Evolutionary conservation across 2,113 vertebrate genomes (phyloP).

Genomic region (crab-eating macaque (Macaca fascicularis)): T2T-MFA8v1.1 NC_088385.1:117491501-117492000

Average conservation of each 20-base stretch:
- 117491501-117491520: background rate
- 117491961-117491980: no score
- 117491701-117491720: background rate
- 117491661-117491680: background rate
- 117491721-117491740: background rate
- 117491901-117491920: no score
- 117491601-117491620: background rate
- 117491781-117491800: background rate
- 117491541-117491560: background rate
- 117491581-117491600: background rate
- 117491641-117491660: constrained; percentile 11
- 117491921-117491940: no score
- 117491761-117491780: background rate
- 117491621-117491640: background rate
- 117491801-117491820: background rate
- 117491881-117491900: no score
- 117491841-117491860: no score
- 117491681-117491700: background rate
- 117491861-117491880: no score
- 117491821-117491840: background rate
- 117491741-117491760: background rate
- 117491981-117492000: no score
- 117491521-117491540: background rate
- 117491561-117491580: background rate
- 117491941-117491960: no score